These are phyloP conservation scores for Bombyx mori DNA, from an alignment of 1,140 invertebrate species.

Conservation along the genomic window DNA sequence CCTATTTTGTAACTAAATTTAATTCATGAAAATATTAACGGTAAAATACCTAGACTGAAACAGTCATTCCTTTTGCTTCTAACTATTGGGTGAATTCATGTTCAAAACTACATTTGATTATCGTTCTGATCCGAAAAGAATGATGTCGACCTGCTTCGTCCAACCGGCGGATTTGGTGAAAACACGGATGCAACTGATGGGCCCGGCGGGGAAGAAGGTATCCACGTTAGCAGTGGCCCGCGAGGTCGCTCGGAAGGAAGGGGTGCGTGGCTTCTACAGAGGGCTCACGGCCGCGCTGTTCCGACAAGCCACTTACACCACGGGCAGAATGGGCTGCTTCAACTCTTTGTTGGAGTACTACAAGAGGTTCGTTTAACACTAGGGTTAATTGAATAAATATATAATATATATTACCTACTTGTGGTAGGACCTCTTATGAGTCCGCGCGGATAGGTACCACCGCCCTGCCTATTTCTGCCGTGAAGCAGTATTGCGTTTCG, in stretches of 20 bases:
- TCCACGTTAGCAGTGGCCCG: constrained; percentile 76
- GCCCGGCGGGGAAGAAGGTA: constrained; percentile 76
- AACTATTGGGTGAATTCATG: no score
- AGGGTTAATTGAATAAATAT: no score
- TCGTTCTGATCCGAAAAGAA: constrained; percentile 73
- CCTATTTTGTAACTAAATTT: no score
- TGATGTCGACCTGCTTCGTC: constrained; percentile 95
- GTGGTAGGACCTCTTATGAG: no score
- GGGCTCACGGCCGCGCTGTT: constrained; percentile 90
- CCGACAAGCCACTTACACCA: constrained; percentile 98
- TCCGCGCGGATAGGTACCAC: no score
- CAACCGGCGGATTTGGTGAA: constrained; percentile 98
- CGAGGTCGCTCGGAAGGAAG: constrained; percentile 90
- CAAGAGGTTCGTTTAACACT: constrained; percentile 67
- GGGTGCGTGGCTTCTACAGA: constrained; percentile 88
- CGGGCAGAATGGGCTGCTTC: constrained; percentile 94
- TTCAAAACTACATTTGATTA: no score
- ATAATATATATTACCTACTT: no score
- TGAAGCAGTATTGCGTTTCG: no score
- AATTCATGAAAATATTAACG: no score
- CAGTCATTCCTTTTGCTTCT: no score
- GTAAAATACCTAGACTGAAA: no score
- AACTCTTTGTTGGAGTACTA: constrained; percentile 89
- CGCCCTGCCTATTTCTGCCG: no score
- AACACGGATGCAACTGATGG: constrained; percentile 94